Evolutionary conservation across 2,797 vertebrate species (phyloP), one percentile per base, ranked within the genome.

Genomic region (Leptodactylus fallax): DNA sequence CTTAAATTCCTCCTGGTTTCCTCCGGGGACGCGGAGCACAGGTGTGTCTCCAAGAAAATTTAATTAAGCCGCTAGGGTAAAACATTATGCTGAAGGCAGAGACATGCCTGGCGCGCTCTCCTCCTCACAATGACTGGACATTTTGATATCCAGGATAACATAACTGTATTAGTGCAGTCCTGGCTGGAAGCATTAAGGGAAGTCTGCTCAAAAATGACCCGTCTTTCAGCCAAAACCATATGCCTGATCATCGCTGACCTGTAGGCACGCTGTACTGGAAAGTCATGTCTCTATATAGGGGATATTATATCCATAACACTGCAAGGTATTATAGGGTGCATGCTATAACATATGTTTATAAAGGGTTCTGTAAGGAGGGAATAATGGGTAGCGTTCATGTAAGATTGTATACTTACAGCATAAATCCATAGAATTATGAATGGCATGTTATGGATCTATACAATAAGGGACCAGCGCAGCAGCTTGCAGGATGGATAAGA

Each of bases 31-130:
- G 19, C 1, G 0, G 5, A 49, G 19, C 69, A 14, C 79, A 87
- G 83, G 86, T 88, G 45, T 51, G 56, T 49, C 60, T 81, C 53
- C 11, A 45, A 82, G 83, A 67, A 77, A 49, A n/a, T 81, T 2
- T 89, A 89, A 89, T 89, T 85, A 65, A 60, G 14, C 87, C 83
- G 23, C 87, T 3, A 11, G 87, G 83, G 83, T 51, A 23, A 72
- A 58, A 36, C 51, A 13, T 79, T 45, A n/a, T 1, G 56, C 55
- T 58, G 56, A 61, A 47, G 16, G 79, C 27, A 81, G 56, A 45
- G 79, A 45, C 21, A 23, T 53, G 74, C 19, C 21, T n/a, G 74
- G 49, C 19, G 45, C 74, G 0, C 19, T 13, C 7, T 19, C 45
- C 72, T 51, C 4, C 23, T 19, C 36, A 8, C 79, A 81, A 63